Evolutionary conservation across 2,113 vertebrate species (phyloP).

Genomic region (Myanophis thanlyinensis): DNA sequence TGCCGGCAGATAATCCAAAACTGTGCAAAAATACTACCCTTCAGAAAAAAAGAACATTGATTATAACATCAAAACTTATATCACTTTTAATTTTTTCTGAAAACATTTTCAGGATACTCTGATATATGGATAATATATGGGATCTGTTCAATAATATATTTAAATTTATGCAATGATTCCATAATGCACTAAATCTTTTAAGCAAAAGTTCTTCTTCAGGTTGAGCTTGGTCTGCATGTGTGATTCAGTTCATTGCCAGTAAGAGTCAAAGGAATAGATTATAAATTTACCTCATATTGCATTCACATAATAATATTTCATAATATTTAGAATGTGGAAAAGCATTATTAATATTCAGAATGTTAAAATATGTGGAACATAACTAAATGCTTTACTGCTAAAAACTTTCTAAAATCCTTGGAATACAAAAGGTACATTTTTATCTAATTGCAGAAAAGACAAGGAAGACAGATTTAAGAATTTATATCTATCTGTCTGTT

Average conservation of each 20-base stretch:
- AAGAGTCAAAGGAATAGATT: conserved; percentile 16
- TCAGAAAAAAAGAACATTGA: neutral
- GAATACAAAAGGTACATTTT: neutral
- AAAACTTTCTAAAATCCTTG: neutral
- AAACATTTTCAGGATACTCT: neutral
- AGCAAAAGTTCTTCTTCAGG: conserved; percentile 12
- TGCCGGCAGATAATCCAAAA: neutral
- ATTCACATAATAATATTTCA: no score
- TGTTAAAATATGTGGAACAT: neutral
- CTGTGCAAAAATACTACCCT: no score
- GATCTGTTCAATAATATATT: neutral
- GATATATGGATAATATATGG: conserved; percentile 2
- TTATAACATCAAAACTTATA: neutral
- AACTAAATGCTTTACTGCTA: neutral
- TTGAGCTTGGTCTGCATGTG: conserved; percentile 21
- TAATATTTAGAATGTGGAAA: conserved; percentile 8
- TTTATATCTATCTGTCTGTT: neutral
- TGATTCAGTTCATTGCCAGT: neutral
- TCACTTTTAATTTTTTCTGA: neutral
- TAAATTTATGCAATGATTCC: conserved; percentile 11
- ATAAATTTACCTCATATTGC: neutral
- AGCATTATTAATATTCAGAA: neutral
- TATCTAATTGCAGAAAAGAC: neutral
- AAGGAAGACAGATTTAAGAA: neutral
- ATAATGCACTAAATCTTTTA: conserved; percentile 22